Base-by-base conservation (phyloP, 2,888 invertebrate species). In the Diarsia brunnea region DNA sequence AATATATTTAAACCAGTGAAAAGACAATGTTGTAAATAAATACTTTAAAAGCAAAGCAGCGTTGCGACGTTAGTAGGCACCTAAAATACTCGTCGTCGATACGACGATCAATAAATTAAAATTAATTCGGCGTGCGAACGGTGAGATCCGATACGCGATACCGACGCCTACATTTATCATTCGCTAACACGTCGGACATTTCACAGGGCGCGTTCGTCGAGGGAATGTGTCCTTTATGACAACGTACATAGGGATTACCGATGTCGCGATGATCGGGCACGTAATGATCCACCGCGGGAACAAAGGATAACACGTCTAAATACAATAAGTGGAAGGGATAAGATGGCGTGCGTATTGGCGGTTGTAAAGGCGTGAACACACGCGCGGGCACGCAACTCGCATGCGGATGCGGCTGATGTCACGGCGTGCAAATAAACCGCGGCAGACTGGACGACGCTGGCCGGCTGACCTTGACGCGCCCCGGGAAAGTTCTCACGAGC, bases 71-170 rank as follows among this genome's bases (percentile, higher is more conserved):
- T 93, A 92, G 95, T 94, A 95, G 95, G 95, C 94, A 95, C 91
- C 95, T 95, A 95, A 95, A 95, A 96, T 95, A 95, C 94, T 95
- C 94, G 88, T 92, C 93, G 94, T 94, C 95, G 95, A 95, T 96
- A 95, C 95, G 92, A 92, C 95, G 95, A 95, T 96, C 96, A 96
- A 96, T 96, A 96, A 96, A 96, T 96, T 96, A 96, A 96, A 96
- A 96, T 96, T 96, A 96, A 96, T 96, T 96, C 96, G 96, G 96
- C 95, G 95, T 95, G 96, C 96, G 96, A 96, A 96, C 96, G 96
- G 92, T 89, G 93, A 95, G 96, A 96, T 96, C 95, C 96, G 96
- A 96, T 96, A 95, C 93, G 94, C 95, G 96, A 96, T 96, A 96
- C 91, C 93, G 93, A 96, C 96, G 96, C 96, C 96, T 96, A 95